phyloP scores from a whole-genome alignment of 1,140 invertebrate species.

The Dendroctonus valens region DNA sequence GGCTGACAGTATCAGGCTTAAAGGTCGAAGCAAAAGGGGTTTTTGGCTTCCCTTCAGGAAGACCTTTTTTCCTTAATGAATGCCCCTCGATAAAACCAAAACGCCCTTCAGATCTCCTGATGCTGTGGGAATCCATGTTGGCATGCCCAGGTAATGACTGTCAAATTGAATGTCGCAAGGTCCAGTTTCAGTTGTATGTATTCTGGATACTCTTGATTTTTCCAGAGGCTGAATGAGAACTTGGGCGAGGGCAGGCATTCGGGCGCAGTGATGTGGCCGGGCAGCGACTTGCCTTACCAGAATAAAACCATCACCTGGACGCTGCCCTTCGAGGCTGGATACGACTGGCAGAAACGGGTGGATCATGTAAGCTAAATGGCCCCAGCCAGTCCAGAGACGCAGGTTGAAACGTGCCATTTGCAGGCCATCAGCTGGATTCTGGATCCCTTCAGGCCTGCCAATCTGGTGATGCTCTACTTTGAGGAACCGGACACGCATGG shows the following conservation, averaged over 20 bases:
- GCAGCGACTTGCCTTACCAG: slow-evolving; percentile 53
- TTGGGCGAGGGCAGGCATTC: slow-evolving; percentile 52
- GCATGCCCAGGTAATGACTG: too few relatives aligned
- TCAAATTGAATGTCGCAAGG: too few relatives aligned
- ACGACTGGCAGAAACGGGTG: slow-evolving; percentile 58
- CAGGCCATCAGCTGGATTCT: slow-evolving; percentile 65
- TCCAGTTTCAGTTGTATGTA: too few relatives aligned
- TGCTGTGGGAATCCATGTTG: too few relatives aligned
- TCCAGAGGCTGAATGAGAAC: slow-evolving; percentile 58
- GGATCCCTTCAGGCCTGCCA: slow-evolving; percentile 56
- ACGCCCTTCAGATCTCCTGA: too few relatives aligned
- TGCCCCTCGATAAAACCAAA: too few relatives aligned
- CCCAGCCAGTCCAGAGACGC: too few relatives aligned
- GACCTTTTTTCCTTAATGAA: too few relatives aligned
- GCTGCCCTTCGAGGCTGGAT: slow-evolving; percentile 46
- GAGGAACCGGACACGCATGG: slow-evolving; percentile 68
- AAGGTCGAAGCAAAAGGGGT: too few relatives aligned
- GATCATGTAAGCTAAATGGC: slow-evolving; percentile 51
- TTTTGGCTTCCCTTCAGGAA: too few relatives aligned
- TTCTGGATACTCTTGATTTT: too few relatives aligned
- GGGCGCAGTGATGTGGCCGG: slow-evolving; percentile 66
- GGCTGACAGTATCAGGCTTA: too few relatives aligned
- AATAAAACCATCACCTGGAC: slow-evolving; percentile 49
- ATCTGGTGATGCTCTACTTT: slow-evolving; percentile 70
- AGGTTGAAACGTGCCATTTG: slow-evolving; percentile 15